phyloP scores from a whole-genome alignment of 2,797 vertebrate genomes.

The Molossus molossus region DNA sequence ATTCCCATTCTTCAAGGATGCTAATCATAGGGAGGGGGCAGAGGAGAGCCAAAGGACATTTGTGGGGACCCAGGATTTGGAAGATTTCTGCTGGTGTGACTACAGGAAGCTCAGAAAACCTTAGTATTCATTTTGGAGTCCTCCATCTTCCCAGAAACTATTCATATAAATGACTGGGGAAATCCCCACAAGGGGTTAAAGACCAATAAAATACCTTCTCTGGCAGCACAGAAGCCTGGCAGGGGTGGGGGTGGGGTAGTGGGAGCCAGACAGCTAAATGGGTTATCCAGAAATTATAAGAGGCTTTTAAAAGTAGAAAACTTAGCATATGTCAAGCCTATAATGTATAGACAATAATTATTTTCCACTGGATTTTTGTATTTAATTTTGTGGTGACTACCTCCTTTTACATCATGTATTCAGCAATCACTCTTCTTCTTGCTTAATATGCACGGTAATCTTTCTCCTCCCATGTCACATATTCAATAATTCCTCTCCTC shows the following conservation, averaged over 20 bases:
- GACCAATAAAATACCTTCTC: constrained; percentile 31
- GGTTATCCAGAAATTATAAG: constrained; percentile 61
- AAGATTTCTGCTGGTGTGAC: neutral
- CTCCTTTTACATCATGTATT: constrained; percentile 81
- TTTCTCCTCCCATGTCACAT: constrained; percentile 84
- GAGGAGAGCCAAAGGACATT: neutral
- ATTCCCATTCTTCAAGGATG: neutral
- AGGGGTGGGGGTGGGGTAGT: neutral
- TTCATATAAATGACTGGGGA: neutral
- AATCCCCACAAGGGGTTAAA: constrained; percentile 61
- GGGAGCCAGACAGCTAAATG: constrained; percentile 47
- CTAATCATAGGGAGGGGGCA: neutral
- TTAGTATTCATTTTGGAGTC: neutral
- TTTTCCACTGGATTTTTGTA: constrained; percentile 84
- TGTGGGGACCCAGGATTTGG: neutral
- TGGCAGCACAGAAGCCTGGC: neutral
- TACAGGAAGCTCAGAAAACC: neutral
- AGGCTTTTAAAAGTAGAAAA: constrained; percentile 74
- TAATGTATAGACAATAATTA: constrained; percentile 83
- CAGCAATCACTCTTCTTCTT: constrained; percentile 82
- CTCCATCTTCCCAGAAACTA: neutral
- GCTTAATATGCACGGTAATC: constrained; percentile 83
- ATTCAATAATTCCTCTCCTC: constrained; percentile 85
- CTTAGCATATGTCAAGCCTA: constrained; percentile 80
- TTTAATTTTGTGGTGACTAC: constrained; percentile 83